These are phyloP conservation scores for Typhlichthys subterraneus DNA, from an alignment of 2,797 vertebrate species.

Conservation along the genomic window DNA sequence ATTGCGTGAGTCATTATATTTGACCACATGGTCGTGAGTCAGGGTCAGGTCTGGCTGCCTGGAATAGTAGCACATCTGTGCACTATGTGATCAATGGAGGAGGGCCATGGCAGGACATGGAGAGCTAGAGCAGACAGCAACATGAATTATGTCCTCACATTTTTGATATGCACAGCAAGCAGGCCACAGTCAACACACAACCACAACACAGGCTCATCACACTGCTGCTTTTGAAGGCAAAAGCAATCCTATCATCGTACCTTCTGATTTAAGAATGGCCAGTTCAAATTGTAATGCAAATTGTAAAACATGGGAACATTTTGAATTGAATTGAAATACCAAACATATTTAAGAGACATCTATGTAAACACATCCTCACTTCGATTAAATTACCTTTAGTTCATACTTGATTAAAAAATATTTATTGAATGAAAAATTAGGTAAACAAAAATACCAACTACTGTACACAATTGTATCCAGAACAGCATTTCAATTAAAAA, in stretches of 20 bases:
- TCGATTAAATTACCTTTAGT: neutral
- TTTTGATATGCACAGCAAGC: constrained; percentile 55
- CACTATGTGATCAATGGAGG: constrained; percentile 16
- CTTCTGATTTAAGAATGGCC: neutral
- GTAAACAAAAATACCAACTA: constrained; percentile 60
- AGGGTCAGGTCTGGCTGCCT: constrained; percentile 56
- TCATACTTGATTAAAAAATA: constrained; percentile 63
- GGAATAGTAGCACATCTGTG: constrained; percentile 68
- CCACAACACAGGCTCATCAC: constrained; percentile 17
- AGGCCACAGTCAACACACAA: constrained; percentile 32
- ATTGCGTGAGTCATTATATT: constrained; percentile 56
- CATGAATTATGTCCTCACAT: constrained; percentile 36
- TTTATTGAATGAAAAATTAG: constrained; percentile 71
- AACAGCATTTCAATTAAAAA: constrained; percentile 9
- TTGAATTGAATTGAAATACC: neutral
- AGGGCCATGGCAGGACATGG: constrained; percentile 6
- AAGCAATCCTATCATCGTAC: constrained; percentile 18
- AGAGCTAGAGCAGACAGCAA: constrained; percentile 9
- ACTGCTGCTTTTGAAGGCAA: constrained; percentile 36
- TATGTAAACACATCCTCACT: too few relatives aligned
- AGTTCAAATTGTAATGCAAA: neutral
- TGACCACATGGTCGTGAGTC: constrained; percentile 69
- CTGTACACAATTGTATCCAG: constrained; percentile 36
- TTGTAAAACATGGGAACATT: neutral
- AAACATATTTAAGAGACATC: neutral